Evolutionary conservation across 2,888 invertebrate species (phyloP).

Genomic region (Drymonia ruficornis): DNA sequence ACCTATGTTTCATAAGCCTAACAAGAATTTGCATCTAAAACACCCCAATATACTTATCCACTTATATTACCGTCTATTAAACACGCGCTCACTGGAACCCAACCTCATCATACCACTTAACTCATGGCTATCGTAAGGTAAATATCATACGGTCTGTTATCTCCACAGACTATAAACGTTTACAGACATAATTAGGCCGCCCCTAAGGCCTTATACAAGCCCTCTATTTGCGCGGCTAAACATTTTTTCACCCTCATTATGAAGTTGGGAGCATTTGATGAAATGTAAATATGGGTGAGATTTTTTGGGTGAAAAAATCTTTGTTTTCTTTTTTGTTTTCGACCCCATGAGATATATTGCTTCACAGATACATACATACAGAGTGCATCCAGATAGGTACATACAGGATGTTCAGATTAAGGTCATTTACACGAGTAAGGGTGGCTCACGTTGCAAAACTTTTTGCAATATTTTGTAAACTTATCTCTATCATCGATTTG

Average conservation of each 20-base stretch:
- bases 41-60: not conserved
- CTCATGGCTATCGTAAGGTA: slow-evolving; percentile 51
- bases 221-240: slow-evolving; percentile 31
- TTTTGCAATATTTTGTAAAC: too few relatives aligned
- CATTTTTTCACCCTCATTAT: slow-evolving; percentile 25
- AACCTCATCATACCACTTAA: slow-evolving; percentile 37
- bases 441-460: too few relatives aligned
- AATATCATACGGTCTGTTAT: slow-evolving; percentile 54
- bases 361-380: too few relatives aligned
- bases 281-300: slow-evolving; percentile 39
- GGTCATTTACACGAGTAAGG: too few relatives aligned
- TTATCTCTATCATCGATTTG: too few relatives aligned
- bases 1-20: slow-evolving; percentile 5
- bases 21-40: not conserved
- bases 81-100: slow-evolving; percentile 11
- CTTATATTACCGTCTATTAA: not conserved
- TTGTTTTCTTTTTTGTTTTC: too few relatives aligned
- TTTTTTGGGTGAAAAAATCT: slow-evolving; percentile 21
- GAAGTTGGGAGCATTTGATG: slow-evolving; percentile 28
- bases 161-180: slow-evolving; percentile 46
- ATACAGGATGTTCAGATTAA: too few relatives aligned
- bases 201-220: slow-evolving; percentile 27
- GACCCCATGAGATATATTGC: too few relatives aligned
- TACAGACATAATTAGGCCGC: slow-evolving; percentile 46
- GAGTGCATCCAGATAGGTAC: too few relatives aligned